Evolutionary conservation across 2,113 vertebrate species (phyloP).

Genomic region (Galeopterus variegatus): DNA sequence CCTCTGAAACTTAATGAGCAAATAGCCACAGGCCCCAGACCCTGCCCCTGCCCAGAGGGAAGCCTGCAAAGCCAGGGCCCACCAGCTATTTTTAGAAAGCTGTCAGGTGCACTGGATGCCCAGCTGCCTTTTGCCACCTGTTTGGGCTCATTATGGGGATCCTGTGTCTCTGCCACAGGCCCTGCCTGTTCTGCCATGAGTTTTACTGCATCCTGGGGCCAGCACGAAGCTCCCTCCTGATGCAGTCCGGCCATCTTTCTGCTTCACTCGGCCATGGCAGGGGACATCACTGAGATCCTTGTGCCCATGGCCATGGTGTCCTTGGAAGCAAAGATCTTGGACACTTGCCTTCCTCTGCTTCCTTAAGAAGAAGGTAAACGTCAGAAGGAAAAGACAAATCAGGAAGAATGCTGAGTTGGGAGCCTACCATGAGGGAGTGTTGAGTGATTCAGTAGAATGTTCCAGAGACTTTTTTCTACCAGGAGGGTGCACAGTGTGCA

Average conservation of each 20-base stretch:
- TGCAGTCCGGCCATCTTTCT: background rate
- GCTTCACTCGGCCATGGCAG: background rate
- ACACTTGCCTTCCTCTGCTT: background rate
- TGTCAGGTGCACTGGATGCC: conserved; percentile 72
- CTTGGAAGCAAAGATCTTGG: background rate
- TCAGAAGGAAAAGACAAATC: background rate
- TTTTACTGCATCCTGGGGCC: background rate
- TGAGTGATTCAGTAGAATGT: background rate
- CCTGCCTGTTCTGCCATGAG: background rate
- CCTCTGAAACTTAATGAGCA: background rate
- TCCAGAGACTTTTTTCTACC: background rate
- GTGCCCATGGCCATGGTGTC: background rate
- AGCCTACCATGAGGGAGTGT: background rate
- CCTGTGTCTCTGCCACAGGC: conserved; percentile 34
- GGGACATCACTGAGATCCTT: background rate
- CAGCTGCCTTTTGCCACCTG: conserved; percentile 78
- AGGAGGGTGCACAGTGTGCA: background rate
- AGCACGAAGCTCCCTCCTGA: background rate
- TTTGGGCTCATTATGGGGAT: conserved; percentile 65
- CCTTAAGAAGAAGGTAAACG: background rate
- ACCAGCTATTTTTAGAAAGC: conserved; percentile 79
- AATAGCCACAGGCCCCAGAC: background rate
- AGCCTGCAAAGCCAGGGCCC: background rate
- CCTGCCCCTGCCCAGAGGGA: background rate
- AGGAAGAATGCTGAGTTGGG: background rate